Base-by-base conservation (phyloP, 1,140 invertebrate genomes). In the Teleopsis dalmanni region DNA sequence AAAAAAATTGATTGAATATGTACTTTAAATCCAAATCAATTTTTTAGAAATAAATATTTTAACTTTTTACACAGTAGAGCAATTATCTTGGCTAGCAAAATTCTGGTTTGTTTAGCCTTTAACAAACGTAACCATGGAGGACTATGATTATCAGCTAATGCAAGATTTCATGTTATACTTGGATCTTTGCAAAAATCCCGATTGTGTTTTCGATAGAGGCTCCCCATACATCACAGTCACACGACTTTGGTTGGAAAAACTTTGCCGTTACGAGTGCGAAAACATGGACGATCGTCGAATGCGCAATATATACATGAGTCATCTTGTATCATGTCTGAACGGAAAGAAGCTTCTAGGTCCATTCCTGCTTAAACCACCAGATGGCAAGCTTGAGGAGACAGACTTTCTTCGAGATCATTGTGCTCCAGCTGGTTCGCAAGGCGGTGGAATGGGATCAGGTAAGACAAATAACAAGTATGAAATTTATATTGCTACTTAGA, bases 231-330 rank as follows among this genome's bases (percentile, higher is more conserved):
- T 52, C 26, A 22, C 33, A 6, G n/a, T 38, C 2, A 50, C 62
- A 0, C n/a, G 23, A 16, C 3, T 43, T 14, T 65, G 62, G 62
- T 46, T 56, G 14, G 49, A 60, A 0, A 65, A 59, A 23, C 6
- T 65, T 7, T 36, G 31, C n/a, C 47, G 34, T 4, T 37, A 46
- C 50, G 9, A 21, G 0, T 59, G 58, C 26, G 29, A 43, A 4
- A 47, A 48, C 0, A 9, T 57, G 0, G 5, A 47, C 2, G 58
- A 65, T 3, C 13, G 54, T 27, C 56, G 58, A 16, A 4, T 60
- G 50, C 58, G 62, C 0, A 56, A 60, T 22, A 33, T 35, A 0
- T 65, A 60, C 27, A 62, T 65, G 56, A 65, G 62, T 10, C 47
- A 59, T 29, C 27, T 65, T 4, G 53, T 46, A 0, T 54, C 58